These are phyloP conservation scores for Halocynthia aurantium DNA, from an alignment of 23 tunicate species.

Conservation along the genomic window DNA sequence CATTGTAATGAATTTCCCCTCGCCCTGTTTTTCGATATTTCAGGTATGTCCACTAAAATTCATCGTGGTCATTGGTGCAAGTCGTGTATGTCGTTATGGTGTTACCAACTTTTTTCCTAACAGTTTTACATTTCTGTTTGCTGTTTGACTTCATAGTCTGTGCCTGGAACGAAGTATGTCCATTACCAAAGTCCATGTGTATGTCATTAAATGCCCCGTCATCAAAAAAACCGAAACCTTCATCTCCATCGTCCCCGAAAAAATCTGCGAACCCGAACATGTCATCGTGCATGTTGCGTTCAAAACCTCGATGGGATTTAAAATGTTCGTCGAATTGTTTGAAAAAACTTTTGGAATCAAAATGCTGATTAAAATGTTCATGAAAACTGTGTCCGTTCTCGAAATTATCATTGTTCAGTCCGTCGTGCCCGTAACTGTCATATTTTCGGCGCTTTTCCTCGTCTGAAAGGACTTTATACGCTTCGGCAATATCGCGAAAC, in stretches of 20 bases:
- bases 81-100: constrained; percentile 51
- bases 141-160: background rate
- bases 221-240: constrained; percentile 13
- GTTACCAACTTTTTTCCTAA: constrained; percentile 55
- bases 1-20: background rate
- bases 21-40: background rate
- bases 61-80: constrained; percentile 46
- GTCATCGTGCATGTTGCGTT: constrained; percentile 7
- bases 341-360: constrained; percentile 54
- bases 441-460: constrained; percentile 60
- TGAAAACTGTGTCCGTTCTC: constrained; percentile 36
- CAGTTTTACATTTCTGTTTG: constrained; percentile 53
- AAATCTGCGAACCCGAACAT: constrained; percentile 11
- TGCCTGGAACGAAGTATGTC: constrained; percentile 10
- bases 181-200: constrained; percentile 25
- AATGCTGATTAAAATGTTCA: constrained; percentile 44
- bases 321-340: constrained; percentile 50
- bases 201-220: constrained; percentile 27
- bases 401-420: constrained; percentile 35
- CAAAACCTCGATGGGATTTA: constrained; percentile 19
- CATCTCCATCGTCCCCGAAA: background rate
- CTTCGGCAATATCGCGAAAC: constrained; percentile 94
- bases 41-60: constrained; percentile 4
- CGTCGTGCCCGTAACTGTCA: constrained; percentile 75
- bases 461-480: constrained; percentile 67